Evolutionary conservation across 2,113 vertebrate species (phyloP).

Genomic region (Dicrurus megarhynchus): DNA sequence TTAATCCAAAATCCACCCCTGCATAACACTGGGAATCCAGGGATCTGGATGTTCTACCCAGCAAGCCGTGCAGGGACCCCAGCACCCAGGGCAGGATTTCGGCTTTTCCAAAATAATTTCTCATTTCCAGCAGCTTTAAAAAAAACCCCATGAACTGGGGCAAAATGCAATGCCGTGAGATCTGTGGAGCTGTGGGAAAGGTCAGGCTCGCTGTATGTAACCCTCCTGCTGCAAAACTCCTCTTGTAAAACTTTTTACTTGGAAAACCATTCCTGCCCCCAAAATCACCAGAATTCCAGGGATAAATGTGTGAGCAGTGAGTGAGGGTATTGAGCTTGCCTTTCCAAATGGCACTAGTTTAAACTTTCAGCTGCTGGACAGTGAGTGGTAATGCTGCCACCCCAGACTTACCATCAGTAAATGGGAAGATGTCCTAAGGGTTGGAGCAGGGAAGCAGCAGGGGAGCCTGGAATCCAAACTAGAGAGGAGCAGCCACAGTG

Average conservation of each 20-base stretch:
- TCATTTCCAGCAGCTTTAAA: neutral
- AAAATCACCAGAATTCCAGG: neutral
- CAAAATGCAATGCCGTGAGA: neutral
- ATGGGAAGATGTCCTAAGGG: neutral
- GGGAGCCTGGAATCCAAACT: neutral
- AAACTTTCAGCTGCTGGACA: neutral
- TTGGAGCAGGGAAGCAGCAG: neutral
- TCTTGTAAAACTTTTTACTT: neutral
- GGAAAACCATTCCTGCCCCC: neutral
- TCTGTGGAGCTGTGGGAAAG: neutral
- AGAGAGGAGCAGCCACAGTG: fast-evolving
- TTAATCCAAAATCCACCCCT: neutral
- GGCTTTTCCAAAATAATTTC: neutral
- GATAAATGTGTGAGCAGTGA: neutral
- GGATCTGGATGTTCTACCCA: neutral
- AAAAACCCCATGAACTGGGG: neutral
- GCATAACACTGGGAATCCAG: fast-evolving
- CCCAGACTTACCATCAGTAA: neutral
- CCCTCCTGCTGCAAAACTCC: neutral
- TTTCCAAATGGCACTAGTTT: neutral
- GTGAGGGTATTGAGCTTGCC: neutral
- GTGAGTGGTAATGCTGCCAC: neutral
- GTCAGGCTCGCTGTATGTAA: neutral
- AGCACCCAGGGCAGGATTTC: neutral
- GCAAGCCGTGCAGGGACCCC: fast-evolving